Evolutionary conservation across 2,888 invertebrate genomes (phyloP), one percentile per base, ranked within the genome.

Genomic region (Sepioteuthis lessoniana): DNA sequence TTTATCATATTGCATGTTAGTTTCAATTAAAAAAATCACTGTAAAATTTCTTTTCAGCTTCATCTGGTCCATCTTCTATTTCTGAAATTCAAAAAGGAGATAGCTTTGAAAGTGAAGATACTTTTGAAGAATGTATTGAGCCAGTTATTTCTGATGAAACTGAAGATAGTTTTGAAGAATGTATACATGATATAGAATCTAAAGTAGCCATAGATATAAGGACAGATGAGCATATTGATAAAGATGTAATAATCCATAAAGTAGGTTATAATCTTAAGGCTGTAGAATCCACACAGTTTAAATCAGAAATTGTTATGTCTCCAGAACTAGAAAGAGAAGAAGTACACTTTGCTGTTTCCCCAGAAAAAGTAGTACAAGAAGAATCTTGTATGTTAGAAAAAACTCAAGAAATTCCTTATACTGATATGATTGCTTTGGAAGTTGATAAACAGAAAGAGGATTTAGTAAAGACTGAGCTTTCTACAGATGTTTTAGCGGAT

Each of bases 31-130:
- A n/a, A 76, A 76, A 76, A n/a, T 76, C n/a, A 76, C 76, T 76
- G 13, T 76, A 76, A 76, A 76, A n/a, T 76, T 92, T 92, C 47
- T 47, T 92, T 92, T 46, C 92, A 92, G 92, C 92, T 92, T 19
- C 92, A 47, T 46, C 92, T 92, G 91, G 91, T 46, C 91, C 91
- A 46, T 91, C 91, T 91, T 91, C 46, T 91, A 46, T n/a, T 37
- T 28, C 50, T 94, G 90, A 42, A 91, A 92, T 91, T 91, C 47
- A 91, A 92, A 93, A 60, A 35, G 93, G 55, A 35, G 60, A 60
- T 50, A 60, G 60, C 38, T 93, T 93, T 60, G 50, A 93, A 93
- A 60, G 93, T 93, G 93, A 93, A 93, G 60, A 60, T 21, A 93
- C 35, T 35, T 60, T 50, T 93, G 60, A 93, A 92, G 92, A 92